Evolutionary conservation across 2,888 invertebrate species (phyloP), one percentile per base, ranked within the genome.

Genomic region (Drosophila neonasuta): DNA sequence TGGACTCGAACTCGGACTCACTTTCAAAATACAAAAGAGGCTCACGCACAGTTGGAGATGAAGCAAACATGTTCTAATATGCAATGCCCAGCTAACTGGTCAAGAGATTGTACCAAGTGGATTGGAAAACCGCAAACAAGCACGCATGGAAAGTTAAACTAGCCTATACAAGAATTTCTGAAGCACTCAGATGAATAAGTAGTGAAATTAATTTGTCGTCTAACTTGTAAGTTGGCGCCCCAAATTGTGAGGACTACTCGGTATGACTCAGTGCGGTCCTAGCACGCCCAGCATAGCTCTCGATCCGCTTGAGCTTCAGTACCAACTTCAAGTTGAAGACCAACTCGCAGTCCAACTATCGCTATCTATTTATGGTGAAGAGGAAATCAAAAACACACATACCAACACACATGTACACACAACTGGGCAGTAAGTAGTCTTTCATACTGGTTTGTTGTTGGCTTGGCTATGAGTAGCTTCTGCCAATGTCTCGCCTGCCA

Each of bases 381-480:
- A 76, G 71, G 68, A 80, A 83, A 83, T 79, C 70, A 78, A 71
- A 71, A 52, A 60, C 69, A 60, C 57, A 46, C 65, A 63, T 34
- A 62, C 51, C 55, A 46, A 61, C 48, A 51, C 34, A 77, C 65
- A 62, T 51, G 24, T 24, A 66, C 66, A 56, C 56, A 24, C 57
- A 68, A 32, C 50, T 51, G 50, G 49, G 51, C 59, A 32, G 1
- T 24, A 24, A 24, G 24, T 24, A 24, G 68, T 78, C 61, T 77
- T 76, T 74, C 74, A 79, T 83, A 82, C 79, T 73, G 74, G 79
- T 79, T 81, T 80, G 73, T 55, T 59, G 71, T 69, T 82, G 20
- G 20, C 4, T 82, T 61, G 80, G 77, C 76, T 67, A 67, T 81
- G 72, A 68, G 74, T 78, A 72, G 83, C 82, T 82, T 83, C 82